Percentiles rank a stretch among this genome's conserved stretches.
Evolutionary conservation across 2,797 vertebrate genomes (phyloP).

Genomic region (Acanthurus lineatus): DNA sequence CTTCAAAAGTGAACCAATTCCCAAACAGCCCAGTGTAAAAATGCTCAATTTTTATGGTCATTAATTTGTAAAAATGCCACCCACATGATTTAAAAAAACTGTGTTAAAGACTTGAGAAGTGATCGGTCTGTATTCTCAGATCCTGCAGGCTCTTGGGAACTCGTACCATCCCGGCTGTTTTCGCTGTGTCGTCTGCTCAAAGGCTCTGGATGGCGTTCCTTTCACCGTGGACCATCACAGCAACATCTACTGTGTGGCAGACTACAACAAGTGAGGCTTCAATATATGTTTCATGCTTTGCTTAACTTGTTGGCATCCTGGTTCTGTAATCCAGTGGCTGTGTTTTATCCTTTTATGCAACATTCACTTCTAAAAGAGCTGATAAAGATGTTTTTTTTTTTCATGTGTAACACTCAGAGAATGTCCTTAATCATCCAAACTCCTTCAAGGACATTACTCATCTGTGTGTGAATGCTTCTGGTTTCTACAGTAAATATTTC

Average conservation of each 20-base stretch:
- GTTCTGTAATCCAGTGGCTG: background rate
- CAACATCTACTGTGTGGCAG: conserved; percentile 92
- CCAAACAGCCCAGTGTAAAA: too few relatives aligned
- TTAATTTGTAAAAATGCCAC: too few relatives aligned
- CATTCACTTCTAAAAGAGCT: background rate
- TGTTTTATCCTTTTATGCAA: background rate
- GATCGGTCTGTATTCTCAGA: conserved; percentile 73
- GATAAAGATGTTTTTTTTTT: background rate
- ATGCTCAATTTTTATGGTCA: too few relatives aligned
- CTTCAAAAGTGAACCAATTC: too few relatives aligned
- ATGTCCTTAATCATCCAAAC: background rate
- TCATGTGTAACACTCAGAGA: background rate
- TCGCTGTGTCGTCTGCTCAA: conserved; percentile 91
- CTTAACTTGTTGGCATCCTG: background rate
- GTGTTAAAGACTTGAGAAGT: too few relatives aligned
- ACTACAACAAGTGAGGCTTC: conserved; percentile 90
- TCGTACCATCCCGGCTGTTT: conserved; percentile 92
- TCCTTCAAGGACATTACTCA: background rate
- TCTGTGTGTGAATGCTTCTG: background rate
- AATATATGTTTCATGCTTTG: background rate
- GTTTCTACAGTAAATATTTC: conserved; percentile 2
- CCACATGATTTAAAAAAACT: too few relatives aligned
- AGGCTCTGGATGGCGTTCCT: conserved; percentile 91
- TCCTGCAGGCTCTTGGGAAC: conserved; percentile 92
- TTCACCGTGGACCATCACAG: conserved; percentile 94